Conservation (phyloP, 2,113 vertebrate genomes). For the Progne subis region DNA sequence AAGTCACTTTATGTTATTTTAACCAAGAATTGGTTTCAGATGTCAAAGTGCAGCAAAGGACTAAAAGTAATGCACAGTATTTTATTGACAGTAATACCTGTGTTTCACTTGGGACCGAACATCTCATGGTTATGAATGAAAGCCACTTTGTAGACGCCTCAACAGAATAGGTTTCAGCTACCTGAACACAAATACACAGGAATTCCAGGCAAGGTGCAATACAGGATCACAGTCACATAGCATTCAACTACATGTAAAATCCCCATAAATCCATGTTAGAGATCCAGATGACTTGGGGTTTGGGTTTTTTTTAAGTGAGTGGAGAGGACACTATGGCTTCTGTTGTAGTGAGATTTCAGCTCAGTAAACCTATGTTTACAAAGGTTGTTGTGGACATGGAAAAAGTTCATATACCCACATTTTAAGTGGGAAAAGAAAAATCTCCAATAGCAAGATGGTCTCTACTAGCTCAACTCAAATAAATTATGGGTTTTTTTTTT, state of each 20-base stretch:
- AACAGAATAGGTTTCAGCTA: not conserved
- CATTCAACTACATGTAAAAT: not conserved
- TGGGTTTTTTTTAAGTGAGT: not conserved
- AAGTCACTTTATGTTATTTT: not conserved
- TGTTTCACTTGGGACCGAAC: not conserved
- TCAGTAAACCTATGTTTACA: not conserved
- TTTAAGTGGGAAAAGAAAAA: not conserved
- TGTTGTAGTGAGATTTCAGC: not conserved
- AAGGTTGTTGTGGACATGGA: not conserved
- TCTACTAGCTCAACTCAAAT: not conserved
- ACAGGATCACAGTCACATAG: not conserved
- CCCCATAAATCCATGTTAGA: not conserved
- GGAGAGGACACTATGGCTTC: not conserved
- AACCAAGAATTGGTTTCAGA: not conserved
- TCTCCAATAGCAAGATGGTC: not conserved
- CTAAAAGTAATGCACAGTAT: not conserved
- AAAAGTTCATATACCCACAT: not conserved
- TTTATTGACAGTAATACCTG: not conserved
- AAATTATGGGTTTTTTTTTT: not conserved
- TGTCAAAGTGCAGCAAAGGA: not conserved
- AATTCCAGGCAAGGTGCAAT: not conserved
- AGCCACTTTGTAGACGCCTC: not conserved
- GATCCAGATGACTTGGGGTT: not conserved
- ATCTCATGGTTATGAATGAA: not conserved
- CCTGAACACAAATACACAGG: not conserved